Evolutionary conservation across 2,888 invertebrate species (phyloP).

Genomic region (Sthenelais limicola): DNA sequence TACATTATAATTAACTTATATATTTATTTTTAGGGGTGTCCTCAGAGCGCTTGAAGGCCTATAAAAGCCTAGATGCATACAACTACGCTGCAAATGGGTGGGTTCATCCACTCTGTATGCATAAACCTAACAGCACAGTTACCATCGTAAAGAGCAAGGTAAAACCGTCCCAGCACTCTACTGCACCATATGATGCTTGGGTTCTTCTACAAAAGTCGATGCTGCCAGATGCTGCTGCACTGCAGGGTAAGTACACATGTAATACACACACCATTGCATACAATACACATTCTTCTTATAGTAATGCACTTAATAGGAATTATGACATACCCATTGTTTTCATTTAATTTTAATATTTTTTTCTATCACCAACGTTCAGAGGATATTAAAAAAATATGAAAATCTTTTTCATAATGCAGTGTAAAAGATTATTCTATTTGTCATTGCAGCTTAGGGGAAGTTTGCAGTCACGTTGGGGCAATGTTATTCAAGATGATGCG

Average conservation of each 20-base stretch:
- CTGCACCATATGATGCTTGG: background rate
- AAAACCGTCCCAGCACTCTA: background rate
- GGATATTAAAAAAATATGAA: too few relatives aligned
- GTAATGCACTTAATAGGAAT: too few relatives aligned
- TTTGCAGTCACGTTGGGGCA: background rate
- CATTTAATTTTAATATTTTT: too few relatives aligned
- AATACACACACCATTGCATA: background rate
- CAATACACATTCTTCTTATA: too few relatives aligned
- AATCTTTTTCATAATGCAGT: too few relatives aligned
- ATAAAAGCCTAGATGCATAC: background rate
- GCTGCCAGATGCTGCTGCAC: constrained; percentile 1
- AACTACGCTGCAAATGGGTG: background rate
- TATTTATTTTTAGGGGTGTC: too few relatives aligned
- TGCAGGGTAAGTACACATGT: background rate
- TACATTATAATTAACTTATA: too few relatives aligned
- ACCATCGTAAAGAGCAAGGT: background rate
- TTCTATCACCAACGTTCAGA: too few relatives aligned
- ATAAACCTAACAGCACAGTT: background rate
- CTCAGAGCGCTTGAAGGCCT: too few relatives aligned
- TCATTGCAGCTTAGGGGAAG: too few relatives aligned
- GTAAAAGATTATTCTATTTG: too few relatives aligned
- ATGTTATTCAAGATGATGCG: background rate
- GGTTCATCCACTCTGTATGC: background rate
- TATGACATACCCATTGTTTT: too few relatives aligned
- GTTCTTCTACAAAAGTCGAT: background rate